Evolutionary conservation across 2,797 vertebrate genomes (phyloP), one percentile per base, ranked within the genome.

Genomic region (Poeciliopsis paucimaculata): DNA sequence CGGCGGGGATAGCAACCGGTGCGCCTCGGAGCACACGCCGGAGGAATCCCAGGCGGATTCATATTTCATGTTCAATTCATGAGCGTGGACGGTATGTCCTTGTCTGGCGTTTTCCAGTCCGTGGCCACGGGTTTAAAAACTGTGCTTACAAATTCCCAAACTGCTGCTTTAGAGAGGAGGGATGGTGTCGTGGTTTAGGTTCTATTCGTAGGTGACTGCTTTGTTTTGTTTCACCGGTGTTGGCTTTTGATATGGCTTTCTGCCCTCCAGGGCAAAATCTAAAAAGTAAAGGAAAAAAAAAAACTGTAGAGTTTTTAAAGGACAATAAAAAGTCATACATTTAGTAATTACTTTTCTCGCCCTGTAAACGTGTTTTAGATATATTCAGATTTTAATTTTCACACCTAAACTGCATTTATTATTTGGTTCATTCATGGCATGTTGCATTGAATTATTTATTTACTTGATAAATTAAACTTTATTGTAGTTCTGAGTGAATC

Each of bases 41-140:
- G 10, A 39, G 47, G 51, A 73, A 73, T 53, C 72, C 36, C 53
- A 12, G 36, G 45, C 4, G 23, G 53, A 53, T 70, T 77, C 9
- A 53, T 70, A 36, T 68, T 51, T 39, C 31, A 70, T 77, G 62
- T 70, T 23, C 46, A 39, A 66, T 39, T 66, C 15, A n/a, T 51
- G 76, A n/a, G 39, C 26, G 12, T 49, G 36, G 47, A 77, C 66
- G 26, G 12, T 10, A 43, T 51, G 49, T 77, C 36, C 39, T 31
- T 53, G 15, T 71, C 12, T 71, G 3, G 12, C 11, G 60, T 60
- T 72, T 78, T 72, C 51, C n/a, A 31, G 11, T 72, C 4, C 4
- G 66, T 55, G 41, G 23, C 13, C 62, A 77, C 62, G 16, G 9
- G 41, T 77, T 77, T 46, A 39, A 28, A 51, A 49, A 6, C 23